Evolutionary conservation across 2,888 invertebrate species (phyloP).

Genomic region (Ichneumoninae sp.): DNA sequence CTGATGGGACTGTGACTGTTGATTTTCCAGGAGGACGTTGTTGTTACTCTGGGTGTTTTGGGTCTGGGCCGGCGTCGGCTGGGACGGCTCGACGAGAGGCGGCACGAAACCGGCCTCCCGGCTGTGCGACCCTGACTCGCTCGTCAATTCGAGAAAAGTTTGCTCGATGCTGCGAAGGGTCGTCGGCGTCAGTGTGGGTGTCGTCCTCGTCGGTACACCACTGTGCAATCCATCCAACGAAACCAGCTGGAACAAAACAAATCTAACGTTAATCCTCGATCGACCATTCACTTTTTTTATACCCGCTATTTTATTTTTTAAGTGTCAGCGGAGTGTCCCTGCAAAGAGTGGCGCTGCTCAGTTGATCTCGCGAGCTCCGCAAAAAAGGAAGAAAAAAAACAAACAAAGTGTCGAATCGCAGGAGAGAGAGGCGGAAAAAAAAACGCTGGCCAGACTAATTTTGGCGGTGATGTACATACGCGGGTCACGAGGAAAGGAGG

Average conservation of each 20-base stretch:
- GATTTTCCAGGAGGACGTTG: constrained; percentile 66
- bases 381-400: constrained; percentile 8
- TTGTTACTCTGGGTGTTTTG: constrained; percentile 76
- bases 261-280: constrained; percentile 13
- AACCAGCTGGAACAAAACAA: constrained; percentile 89
- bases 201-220: constrained; percentile 96
- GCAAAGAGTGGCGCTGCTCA: background rate
- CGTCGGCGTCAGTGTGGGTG: constrained; percentile 97
- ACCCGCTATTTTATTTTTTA: background rate
- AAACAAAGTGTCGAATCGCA: background rate
- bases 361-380: background rate
- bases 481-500: constrained; percentile 54
- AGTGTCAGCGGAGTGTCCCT: no score
- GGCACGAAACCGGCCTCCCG: constrained; percentile 98
- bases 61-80: constrained; percentile 83
- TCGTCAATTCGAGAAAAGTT: constrained; percentile 94
- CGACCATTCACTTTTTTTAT: background rate
- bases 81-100: constrained; percentile 87
- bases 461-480: constrained; percentile 63
- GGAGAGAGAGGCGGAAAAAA: constrained; percentile 12
- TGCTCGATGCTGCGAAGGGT: constrained; percentile 96
- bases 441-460: constrained; percentile 62
- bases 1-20: constrained; percentile 83
- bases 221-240: constrained; percentile 94
- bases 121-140: constrained; percentile 89